Percentiles rank a stretch among this genome's conserved stretches.
Evolutionary conservation across 2,113 vertebrate genomes (phyloP).

Genomic region (Dissostichus mawsoni): DNA sequence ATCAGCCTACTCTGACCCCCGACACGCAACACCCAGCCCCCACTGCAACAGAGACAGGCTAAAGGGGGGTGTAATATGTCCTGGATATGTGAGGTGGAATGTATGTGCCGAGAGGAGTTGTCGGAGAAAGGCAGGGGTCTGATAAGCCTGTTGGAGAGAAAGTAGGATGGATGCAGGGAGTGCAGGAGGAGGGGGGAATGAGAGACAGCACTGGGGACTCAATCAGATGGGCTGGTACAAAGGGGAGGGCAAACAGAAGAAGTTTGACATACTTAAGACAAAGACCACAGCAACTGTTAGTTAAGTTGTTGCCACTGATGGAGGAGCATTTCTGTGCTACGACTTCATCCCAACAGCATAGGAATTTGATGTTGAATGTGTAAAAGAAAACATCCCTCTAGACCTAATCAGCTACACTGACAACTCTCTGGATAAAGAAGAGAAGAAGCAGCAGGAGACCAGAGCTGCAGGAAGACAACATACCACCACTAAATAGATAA

Average conservation of each 20-base stretch:
- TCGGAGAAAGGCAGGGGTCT: constrained; percentile 44
- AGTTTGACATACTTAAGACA: constrained; percentile 65
- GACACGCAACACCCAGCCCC: constrained; percentile 66
- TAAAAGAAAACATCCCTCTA: constrained; percentile 15
- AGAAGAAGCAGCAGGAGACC: constrained; percentile 40
- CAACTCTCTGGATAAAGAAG: constrained; percentile 39
- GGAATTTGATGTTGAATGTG: not conserved
- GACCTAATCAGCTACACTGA: constrained; percentile 40
- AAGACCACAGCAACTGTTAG: constrained; percentile 47
- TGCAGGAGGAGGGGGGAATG: constrained; percentile 38
- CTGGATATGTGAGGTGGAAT: constrained; percentile 69
- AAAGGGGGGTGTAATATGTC: constrained; percentile 46
- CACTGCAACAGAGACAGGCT: constrained; percentile 39
- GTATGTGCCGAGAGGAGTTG: constrained; percentile 54
- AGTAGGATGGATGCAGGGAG: constrained; percentile 58
- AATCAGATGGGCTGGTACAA: constrained; percentile 33
- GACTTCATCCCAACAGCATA: not conserved
- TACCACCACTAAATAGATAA: constrained; percentile 51
- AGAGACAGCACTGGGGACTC: constrained; percentile 40
- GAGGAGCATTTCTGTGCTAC: not conserved
- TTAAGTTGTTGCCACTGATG: not conserved
- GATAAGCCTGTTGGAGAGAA: constrained; percentile 73
- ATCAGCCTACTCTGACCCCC: constrained; percentile 66
- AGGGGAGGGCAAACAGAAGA: constrained; percentile 34
- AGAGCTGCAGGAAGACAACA: constrained; percentile 50